A percentile compares a stretch with the other conserved stretches of the same genome.
Conservation (phyloP, 2,113 vertebrate species). For the Struthidea cinerea region DNA sequence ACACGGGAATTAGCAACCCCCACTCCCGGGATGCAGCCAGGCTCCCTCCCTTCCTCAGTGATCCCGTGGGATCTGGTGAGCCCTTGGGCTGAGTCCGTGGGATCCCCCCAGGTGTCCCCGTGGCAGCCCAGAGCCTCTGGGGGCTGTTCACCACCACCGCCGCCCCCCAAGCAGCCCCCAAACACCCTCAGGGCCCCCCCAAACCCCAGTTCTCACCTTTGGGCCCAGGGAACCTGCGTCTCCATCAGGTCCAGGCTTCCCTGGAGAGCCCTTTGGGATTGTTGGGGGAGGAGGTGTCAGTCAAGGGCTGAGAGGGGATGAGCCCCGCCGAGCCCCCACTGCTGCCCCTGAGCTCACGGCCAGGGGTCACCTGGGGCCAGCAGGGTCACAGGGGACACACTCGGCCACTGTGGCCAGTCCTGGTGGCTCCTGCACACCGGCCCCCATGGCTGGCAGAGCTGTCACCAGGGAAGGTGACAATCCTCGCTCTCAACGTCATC, state of each 20-base stretch:
- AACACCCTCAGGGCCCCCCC: neutral
- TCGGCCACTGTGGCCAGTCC: accelerated
- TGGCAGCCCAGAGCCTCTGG: neutral
- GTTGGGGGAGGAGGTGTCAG: neutral
- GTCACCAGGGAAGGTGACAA: neutral
- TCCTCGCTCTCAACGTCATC: accelerated
- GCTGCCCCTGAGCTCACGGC: neutral
- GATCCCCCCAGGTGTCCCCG: neutral
- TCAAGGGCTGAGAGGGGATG: neutral
- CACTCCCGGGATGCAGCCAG: accelerated
- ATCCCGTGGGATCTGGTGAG: accelerated
- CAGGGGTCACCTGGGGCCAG: neutral
- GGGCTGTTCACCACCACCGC: neutral
- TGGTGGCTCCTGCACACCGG: neutral
- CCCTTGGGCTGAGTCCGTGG: accelerated
- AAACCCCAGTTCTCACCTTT: slow-evolving; percentile 61
- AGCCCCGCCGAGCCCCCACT: accelerated
- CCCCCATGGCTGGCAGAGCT: neutral
- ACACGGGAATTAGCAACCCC: neutral
- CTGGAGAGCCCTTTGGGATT: slow-evolving; percentile 72
- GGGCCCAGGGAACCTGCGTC: slow-evolving; percentile 69
- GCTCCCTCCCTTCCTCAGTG: neutral
- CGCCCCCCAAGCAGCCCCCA: accelerated
- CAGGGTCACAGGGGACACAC: neutral
- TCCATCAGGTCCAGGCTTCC: slow-evolving; percentile 72